These are phyloP conservation scores for Perithous albicinctus DNA, from an alignment of 2,888 invertebrate genomes.

Conservation along the genomic window DNA sequence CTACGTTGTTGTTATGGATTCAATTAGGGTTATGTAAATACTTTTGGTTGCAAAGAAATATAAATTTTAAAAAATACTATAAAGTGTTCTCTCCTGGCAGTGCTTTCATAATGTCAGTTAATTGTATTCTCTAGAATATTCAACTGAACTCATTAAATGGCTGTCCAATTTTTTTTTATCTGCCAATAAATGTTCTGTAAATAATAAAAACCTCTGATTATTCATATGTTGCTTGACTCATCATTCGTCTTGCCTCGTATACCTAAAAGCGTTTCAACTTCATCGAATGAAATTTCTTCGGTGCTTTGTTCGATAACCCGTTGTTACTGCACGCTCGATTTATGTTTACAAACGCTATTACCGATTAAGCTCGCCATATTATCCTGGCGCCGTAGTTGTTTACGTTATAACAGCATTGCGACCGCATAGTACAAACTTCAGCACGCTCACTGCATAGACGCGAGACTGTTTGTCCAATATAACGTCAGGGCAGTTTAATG, in stretches of 20 bases:
- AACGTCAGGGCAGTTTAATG: background rate
- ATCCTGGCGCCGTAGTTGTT: slow-evolving; percentile 22
- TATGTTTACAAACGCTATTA: slow-evolving; percentile 12
- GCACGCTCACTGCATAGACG: background rate
- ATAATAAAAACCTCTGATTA: no score
- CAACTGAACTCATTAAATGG: no score
- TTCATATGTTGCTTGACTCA: background rate
- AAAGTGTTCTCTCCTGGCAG: no score
- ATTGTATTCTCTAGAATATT: no score
- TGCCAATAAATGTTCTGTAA: background rate
- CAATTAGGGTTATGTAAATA: no score
- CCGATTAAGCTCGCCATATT: slow-evolving; percentile 9
- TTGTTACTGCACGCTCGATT: background rate
- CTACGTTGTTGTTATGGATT: no score
- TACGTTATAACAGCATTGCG: slow-evolving; percentile 13
- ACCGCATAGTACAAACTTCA: background rate
- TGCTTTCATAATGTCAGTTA: no score
- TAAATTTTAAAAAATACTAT: no score
- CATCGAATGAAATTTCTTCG: background rate
- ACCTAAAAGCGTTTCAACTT: background rate
- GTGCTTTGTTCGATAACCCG: background rate
- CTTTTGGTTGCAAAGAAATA: no score
- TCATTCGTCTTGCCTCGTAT: background rate
- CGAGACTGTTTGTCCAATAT: slow-evolving; percentile 5
- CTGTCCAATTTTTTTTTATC: no score